Base-by-base conservation (phyloP, 2,888 invertebrate genomes). In the Asteroscopus sphinx region DNA sequence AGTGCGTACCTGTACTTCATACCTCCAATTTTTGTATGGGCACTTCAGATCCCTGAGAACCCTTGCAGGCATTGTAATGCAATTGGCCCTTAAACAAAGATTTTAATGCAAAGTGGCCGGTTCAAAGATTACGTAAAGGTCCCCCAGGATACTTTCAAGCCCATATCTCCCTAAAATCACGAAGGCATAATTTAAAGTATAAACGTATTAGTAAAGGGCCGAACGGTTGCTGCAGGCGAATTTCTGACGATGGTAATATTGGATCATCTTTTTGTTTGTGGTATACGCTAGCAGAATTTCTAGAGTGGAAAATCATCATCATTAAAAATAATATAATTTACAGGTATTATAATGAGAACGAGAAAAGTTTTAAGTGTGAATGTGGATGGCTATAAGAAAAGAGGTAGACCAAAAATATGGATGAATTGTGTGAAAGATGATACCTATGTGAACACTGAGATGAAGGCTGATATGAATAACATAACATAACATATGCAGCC, bases 161-260 rank as follows among this genome's bases (percentile, higher is more conserved):
- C 42, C 64, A 87, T 91, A 91, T 91, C 88, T 84, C 88, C 86
- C 88, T 80, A 77, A 86, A 89, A 90, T 88, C 82, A 82, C 74
- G 76, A 80, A 81, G 77, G 81, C 83, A 85, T 89, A 83, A 90
- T 88, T 87, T 86, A 82, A 85, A 85, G 83, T 81, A 83, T 83
- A 86, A 88, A 80, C 84, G 84, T 81, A 87, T 90, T 88, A 90
- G 84, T 78, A 60, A 66, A 82, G 84, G 85, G 80, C 79, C 78
- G 76, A 68, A 72, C 68, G 59, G 71, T 28, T 40, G 83, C 90
- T 83, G 52, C 59, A 69, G 87, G 89, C 86, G 41, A 48, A 76
- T 71, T 68, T 55, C 56, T 70, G 70, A 76, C 57, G 64, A 65
- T 39, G 60, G 59, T 67, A 62, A 67, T 73, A 71, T 76, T 66